Base-by-base conservation (phyloP, 2,888 invertebrate genomes). In the Osmoderma eremita region DNA sequence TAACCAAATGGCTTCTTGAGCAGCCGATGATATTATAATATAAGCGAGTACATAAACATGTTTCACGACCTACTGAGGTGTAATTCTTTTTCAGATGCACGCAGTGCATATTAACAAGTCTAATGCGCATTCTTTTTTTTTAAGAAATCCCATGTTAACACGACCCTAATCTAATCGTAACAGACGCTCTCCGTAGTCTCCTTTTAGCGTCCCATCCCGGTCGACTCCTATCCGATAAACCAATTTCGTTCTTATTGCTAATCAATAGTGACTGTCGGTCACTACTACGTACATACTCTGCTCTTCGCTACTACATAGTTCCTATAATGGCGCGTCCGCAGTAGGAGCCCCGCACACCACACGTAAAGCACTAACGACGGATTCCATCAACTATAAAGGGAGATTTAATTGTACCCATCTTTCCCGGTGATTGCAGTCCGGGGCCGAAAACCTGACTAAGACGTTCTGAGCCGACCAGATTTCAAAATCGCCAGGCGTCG, bases 351-450 rank as follows among this genome's bases (percentile, higher is more conserved):
- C 48, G 48, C 20, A 18, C 30, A 30, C 30, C 58, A 45, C 65
- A 65, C 65, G 71, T 72, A 68, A 71, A 69, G 75, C 76, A 74
- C 75, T 78, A 77, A 78, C 75, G 75, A 76, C 75, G 74, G 77
- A 79, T 78, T 79, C 79, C 75, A 80, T 80, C 80, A 79, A 76
- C 78, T 75, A 79, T 79, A 79, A 79, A 79, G 79, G 78, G 79
- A 76, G 78, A 79, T 79, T 80, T 80, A 81, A 81, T 81, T 81
- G 80, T 77, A 77, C 75, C 76, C 76, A 76, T 77, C 78, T 65
- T 75, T 72, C 76, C 54, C 77, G 72, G 78, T 78, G 80, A 80
- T 80, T 80, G 79, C 78, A 76, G 77, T 75, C 74, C 74, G 69
- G 71, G 75, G 75, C 72, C 72, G 70, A 76, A 74, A 74, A 74